Base-by-base conservation (phyloP, 2,797 vertebrate genomes). In the Chelon labrosus region DNA sequence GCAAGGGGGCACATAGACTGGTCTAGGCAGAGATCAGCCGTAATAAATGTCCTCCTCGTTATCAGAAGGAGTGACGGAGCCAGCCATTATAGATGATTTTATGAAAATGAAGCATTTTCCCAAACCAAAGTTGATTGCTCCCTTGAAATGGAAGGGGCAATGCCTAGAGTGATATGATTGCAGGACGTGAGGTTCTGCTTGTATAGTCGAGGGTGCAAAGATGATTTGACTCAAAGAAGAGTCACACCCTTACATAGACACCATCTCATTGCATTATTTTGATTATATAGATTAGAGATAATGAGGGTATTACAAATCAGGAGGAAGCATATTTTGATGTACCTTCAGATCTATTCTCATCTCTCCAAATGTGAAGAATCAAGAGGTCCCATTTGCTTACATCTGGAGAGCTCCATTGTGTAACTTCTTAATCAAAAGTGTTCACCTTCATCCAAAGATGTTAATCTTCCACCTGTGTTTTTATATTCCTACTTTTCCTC, bases 261-360 rank as follows among this genome's bases (percentile, higher is more conserved):
- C 83, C 89, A 88, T 91, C 84, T 86, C 90, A 90, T 92, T 57
- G 64, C 82, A 8, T 90, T 90, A 85, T 88, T 89, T 90, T 90
- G 72, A 83, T 88, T 81, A 85, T 83, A 68, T 91, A 90, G 92
- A 88, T 80, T 90, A 91, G 84, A 87, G 83, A 86, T 87, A 80
- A 89, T 78, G 90, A 93, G 85, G 92, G 89, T 91, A 86, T 88
- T 70, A 70, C 87, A 84, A 93, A 92, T 91, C 90, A 92, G 90
- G 91, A 92, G 89, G 86, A 91, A 83, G 78, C 83, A 79, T 93
- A 85, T 86, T 88, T 90, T 89, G 86, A 67, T 75, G 85, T 89
- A 84, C 88, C 90, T 87, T 90, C 87, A 76, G 58, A 81, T 90
- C 79, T 82, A 75, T 76, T 53, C 69, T 82, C 87, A 83, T 83